Base-by-base conservation (phyloP, 2,888 invertebrate genomes). In the Noctua janthe region DNA sequence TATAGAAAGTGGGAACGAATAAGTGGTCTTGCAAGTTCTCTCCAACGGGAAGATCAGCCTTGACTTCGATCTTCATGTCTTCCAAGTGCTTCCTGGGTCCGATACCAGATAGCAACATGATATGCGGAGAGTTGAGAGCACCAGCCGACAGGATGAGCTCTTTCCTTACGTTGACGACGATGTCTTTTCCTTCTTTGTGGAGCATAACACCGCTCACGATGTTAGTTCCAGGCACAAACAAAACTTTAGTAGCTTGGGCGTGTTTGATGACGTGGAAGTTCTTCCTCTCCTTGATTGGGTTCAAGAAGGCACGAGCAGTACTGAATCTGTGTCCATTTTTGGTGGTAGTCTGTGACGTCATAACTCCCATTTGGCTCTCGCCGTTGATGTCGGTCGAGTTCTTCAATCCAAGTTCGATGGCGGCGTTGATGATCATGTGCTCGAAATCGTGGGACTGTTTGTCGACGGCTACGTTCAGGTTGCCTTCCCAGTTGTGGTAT, bases 141-240 rank as follows among this genome's bases (percentile, higher is more conserved):
- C 99, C 99, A 4, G 98, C 98, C 35, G 98, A 98, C 29, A 99
- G 91, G 85, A 99, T 98, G 0, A 99, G 97, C 94, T 98, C 98
- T 88, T 97, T 97, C 76, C 96, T 97, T 0, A 98, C 98, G 69
- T 96, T 66, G 85, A 97, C 86, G 87, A 89, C 74, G 89, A 94
- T 71, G 91, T 93, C 96, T 72, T 94, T 94, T 1, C 97, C 97
- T 23, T 95, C 93, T 90, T 97, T 97, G 23, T 94, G 95, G 78
- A 98, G 97, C 87, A 97, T 92, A 0, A 98, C 97, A 0, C 98
- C 98, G 74, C 97, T 96, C 0, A 98, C 98, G 76, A 93, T 93
- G 86, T 97, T 97, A 0, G 94, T 94, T 66, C 93, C 92, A 29
- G 95, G 94, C 81, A 97, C 96, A 5, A 98, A 97, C 13, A 98